These are phyloP conservation scores for Opisthocomus hoazin DNA, from an alignment of 2,113 vertebrate genomes.

Conservation along the genomic window DNA sequence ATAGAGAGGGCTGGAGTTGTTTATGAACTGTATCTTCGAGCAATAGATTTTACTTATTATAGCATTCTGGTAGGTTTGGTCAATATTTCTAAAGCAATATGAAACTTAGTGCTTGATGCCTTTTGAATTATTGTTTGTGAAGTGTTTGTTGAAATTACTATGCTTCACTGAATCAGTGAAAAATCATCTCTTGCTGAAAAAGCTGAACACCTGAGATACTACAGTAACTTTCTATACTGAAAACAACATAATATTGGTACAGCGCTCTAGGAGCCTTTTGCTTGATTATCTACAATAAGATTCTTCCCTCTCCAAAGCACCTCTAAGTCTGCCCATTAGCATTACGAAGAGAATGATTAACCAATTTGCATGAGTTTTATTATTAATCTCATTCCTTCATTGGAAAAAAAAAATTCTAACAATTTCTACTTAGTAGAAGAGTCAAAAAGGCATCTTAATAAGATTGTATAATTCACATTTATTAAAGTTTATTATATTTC, in stretches of 20 bases:
- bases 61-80: background rate
- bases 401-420: background rate
- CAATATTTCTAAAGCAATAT: background rate
- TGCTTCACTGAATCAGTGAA: background rate
- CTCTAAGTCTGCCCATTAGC: background rate
- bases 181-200: background rate
- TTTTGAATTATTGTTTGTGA: background rate
- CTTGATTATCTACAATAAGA: background rate
- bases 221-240: background rate
- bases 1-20: background rate
- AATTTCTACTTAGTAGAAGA: background rate
- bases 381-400: background rate
- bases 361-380: background rate
- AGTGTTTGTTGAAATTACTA: background rate
- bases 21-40: background rate
- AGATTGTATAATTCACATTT: background rate
- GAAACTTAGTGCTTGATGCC: background rate
- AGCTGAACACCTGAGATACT: background rate
- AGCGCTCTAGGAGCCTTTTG: background rate
- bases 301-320: background rate
- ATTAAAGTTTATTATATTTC: background rate
- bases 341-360: background rate
- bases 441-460: background rate
- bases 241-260: background rate
- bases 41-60: background rate